Base-by-base conservation (phyloP, 2,888 invertebrate species). In the Pristionchus mayeri region DNA sequence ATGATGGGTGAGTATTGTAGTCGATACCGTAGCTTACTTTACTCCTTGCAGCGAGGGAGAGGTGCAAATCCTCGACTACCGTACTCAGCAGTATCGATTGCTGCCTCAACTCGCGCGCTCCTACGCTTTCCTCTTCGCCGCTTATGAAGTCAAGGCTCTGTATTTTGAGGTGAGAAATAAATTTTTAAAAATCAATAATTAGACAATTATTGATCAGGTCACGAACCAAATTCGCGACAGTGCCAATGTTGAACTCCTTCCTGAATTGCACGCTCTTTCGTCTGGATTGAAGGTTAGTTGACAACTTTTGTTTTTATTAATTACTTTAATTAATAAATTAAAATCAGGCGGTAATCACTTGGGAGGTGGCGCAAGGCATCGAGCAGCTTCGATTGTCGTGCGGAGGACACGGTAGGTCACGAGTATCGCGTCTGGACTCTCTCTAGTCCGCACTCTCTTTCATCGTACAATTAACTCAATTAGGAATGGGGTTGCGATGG, bases 41-140 rank as follows among this genome's bases (percentile, higher is more conserved):
- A 67, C 40, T 3, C 6, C 1, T 71, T 93, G 21, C 50, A 78
- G 76, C 84, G 95, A 95, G 88, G 95, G 95, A 0, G 97, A 98
- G 93, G 96, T 96, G 0, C 96, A 97, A 93, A 96, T 98, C 89
- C 93, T 98, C 86, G 97, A 98, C 93, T 98, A 96, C 93, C 95
- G 96, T 86, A 97, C 97, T 0, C 98, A 98, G 92, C 98, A 97
- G 93, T 95, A 96, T 93, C 97, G 97, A 93, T 93, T 98, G 37
- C 95, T 98, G 90, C 96, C 97, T 0, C 95, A 95, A 90, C 95
- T 98, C 82, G 96, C 97, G 0, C 94, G 96, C 1, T 95, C 95
- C 50, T 96, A 97, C 93, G 96, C 96, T 0, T 96, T 96, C 92
- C 95, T 95, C 67, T 95, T 96, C 88, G 95, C 93, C 24, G 93